Base-by-base conservation (phyloP, 1,140 invertebrate species). In the Amyelois transitella region DNA sequence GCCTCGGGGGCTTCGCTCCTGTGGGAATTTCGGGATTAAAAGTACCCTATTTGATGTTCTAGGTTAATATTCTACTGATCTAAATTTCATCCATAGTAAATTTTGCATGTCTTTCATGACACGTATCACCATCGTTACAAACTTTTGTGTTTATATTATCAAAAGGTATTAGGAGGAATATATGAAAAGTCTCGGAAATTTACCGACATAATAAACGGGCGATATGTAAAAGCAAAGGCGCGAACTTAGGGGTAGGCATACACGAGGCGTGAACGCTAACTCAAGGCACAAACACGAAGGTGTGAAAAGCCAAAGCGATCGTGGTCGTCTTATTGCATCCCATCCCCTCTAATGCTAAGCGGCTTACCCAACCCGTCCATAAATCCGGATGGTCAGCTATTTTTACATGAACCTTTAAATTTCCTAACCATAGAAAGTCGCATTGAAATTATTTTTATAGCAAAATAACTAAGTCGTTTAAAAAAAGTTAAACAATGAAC, bases 241-340 rank as follows among this genome's bases (percentile, higher is more conserved):
- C 76, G 77, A 85, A 76, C 72, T 76, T 79, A 78, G 66, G 81
- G 81, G 79, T 83, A 75, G 72, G 65, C 65, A 81, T 64, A 84
- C 75, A 77, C 56, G 53, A 81, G 79, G 81, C 76, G 84, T 87
- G 72, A 84, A 85, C 67, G 74, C 77, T 87, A 87, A 87, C 76
- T 64, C 67, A 55, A 55, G 58, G 62, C 56, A 69, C 82, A 84
- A 87, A 87, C 80, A 87, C 71, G 53, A 72, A 87, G 81, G 84
- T 87, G 84, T 87, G 84, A 87, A 87, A 87, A 85, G 84, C 71
- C 60, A 38, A 60, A 59, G 58, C 62, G 59, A 66, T 71, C 70
- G 76, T 71, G 66, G 64, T 55, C 62, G 62, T 74, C 72, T 80
- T 77, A 76, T 79, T 81, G 69, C 75, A 55, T 38, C 32, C 32